Conservation (phyloP, 2,888 invertebrate genomes). For the Folsomia manolachei region DNA sequence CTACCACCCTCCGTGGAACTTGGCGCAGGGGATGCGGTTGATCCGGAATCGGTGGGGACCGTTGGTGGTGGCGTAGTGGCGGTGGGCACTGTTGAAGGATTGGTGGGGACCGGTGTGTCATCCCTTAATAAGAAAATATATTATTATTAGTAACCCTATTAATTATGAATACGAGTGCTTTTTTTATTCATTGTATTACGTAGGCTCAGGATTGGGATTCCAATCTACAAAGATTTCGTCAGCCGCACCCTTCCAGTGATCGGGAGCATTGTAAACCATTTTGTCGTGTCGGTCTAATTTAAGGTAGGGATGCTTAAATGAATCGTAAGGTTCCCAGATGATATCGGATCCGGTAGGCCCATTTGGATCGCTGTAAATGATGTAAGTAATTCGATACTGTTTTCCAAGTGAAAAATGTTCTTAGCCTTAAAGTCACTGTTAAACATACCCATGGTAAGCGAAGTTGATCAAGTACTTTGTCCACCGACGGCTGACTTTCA, state of each 20-base stretch:
- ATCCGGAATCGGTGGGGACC: too few species aligned
- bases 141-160: too few species aligned
- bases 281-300: constrained; percentile 11
- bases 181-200: too few species aligned
- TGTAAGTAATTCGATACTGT: too few species aligned
- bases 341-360: background rate
- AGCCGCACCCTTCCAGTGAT: constrained; percentile 9
- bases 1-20: too few species aligned
- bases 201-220: too few species aligned
- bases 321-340: constrained; percentile 14
- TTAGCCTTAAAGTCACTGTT: background rate
- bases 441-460: constrained; percentile 6
- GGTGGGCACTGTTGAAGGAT: too few species aligned
- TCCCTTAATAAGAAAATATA: too few species aligned
- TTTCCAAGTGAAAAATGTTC: background rate
- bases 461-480: constrained; percentile 13
- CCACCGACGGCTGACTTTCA: constrained; percentile 14
- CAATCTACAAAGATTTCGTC: constrained; percentile 2
- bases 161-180: too few species aligned
- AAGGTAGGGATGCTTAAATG: constrained; percentile 8
- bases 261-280: constrained; percentile 5
- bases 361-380: background rate
- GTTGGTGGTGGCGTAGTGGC: too few species aligned
- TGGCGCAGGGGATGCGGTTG: too few species aligned
- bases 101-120: too few species aligned